Conservation (phyloP, 2,113 vertebrate genomes). For the Heterochromis multidens region DNA sequence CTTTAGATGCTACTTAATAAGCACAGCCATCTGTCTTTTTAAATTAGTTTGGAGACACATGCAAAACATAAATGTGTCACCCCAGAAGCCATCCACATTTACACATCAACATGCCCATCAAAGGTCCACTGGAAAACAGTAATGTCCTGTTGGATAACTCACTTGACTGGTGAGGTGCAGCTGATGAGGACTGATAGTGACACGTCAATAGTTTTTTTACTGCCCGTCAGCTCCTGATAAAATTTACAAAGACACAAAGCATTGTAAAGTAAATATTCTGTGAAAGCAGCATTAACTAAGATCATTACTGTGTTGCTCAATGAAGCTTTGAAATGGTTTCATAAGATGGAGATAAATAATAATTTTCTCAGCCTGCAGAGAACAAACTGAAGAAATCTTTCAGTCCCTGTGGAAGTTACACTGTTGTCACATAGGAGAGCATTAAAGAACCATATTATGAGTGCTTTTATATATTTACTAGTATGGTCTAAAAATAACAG, state of each 20-base stretch:
- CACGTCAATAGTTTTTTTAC: slow-evolving; percentile 3
- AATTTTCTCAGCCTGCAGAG: background rate
- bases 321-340: slow-evolving; percentile 18
- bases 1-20: slow-evolving; percentile 45
- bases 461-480: background rate
- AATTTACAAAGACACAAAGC: background rate
- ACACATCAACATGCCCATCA: slow-evolving; percentile 6
- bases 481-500: background rate
- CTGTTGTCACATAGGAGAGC: background rate
- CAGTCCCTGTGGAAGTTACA: background rate
- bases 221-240: slow-evolving; percentile 16
- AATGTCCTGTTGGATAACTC: slow-evolving; percentile 22
- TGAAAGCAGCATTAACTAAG: slow-evolving; percentile 9
- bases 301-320: slow-evolving; percentile 14
- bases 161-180: background rate
- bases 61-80: background rate
- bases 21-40: slow-evolving; percentile 39
- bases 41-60: slow-evolving; percentile 26
- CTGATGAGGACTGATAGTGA: slow-evolving; percentile 32
- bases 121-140: slow-evolving; percentile 16
- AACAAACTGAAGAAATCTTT: slow-evolving; percentile 6
- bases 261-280: background rate
- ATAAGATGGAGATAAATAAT: slow-evolving; percentile 19
- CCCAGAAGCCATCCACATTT: slow-evolving; percentile 1
- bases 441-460: background rate